Conservation (phyloP, 1,140 invertebrate species). For the Drosophila subobscura region DNA sequence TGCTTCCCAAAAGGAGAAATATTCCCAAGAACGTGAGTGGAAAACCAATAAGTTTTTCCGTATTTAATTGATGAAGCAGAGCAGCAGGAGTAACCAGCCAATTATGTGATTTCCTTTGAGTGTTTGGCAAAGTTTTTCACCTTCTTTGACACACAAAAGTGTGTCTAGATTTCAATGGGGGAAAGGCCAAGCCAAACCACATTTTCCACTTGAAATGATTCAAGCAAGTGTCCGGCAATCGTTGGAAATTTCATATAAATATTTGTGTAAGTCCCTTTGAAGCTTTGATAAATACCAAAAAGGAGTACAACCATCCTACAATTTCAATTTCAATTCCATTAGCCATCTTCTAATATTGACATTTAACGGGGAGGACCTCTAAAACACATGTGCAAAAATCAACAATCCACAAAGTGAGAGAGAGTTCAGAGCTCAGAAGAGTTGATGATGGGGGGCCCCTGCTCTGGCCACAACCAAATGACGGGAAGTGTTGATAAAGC, state of each 20-base stretch:
- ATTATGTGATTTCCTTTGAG: conserved; percentile 43
- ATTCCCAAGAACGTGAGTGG: conserved; percentile 28
- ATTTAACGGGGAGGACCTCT: conserved; percentile 16
- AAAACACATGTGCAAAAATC: conserved; percentile 58
- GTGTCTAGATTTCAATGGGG: no score
- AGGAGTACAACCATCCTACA: conserved; percentile 4
- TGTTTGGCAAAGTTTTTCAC: not conserved
- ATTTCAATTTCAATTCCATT: conserved; percentile 66
- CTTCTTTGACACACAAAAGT: conserved; percentile 1
- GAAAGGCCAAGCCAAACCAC: no score
- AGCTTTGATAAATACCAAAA: conserved; percentile 35
- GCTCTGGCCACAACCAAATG: conserved; percentile 40
- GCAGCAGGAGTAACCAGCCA: conserved; percentile 14
- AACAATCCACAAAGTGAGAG: conserved; percentile 50
- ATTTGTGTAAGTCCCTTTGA: conserved; percentile 50
- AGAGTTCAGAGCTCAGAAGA: not conserved
- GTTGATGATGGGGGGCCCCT: not conserved
- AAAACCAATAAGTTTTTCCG: conserved; percentile 15
- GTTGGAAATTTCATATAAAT: conserved; percentile 48
- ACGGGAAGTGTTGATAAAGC: conserved; percentile 62
- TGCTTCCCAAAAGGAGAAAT: conserved; percentile 32
- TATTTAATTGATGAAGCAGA: conserved; percentile 14
- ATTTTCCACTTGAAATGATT: no score
- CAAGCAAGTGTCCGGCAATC: not conserved
- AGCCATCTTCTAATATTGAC: conserved; percentile 58